Conservation (phyloP, 2,888 invertebrate genomes). For the Parelbella ahira region DNA sequence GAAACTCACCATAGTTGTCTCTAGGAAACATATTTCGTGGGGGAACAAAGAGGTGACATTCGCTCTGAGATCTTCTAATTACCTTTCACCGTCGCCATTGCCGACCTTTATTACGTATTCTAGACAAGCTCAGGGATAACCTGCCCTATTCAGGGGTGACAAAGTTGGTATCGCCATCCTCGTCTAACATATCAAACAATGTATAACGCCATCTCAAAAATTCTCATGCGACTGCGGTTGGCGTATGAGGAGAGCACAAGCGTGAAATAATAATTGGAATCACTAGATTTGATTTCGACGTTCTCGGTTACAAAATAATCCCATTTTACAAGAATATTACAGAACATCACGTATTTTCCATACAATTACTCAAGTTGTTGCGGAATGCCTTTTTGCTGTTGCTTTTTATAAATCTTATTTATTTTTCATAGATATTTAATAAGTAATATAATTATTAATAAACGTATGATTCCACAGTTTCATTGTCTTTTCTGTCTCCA, state of each 20-base stretch:
- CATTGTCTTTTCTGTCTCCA: no score
- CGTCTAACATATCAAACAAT: not conserved
- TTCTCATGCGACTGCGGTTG: conserved; percentile 2
- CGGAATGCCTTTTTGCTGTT: no score
- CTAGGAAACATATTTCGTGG: conserved; percentile 2
- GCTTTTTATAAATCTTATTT: no score
- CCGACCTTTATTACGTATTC: conserved; percentile 19
- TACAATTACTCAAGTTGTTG: no score
- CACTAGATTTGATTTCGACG: conserved; percentile 7
- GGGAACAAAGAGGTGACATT: conserved; percentile 1
- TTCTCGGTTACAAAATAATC: not conserved
- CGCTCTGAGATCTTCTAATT: conserved; percentile 13
- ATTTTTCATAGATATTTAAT: no score
- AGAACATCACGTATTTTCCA: no score
- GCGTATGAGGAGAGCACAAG: conserved; percentile 6
- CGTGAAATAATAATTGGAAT: conserved; percentile 16
- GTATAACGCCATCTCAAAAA: conserved; percentile 3
- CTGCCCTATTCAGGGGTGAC: conserved; percentile 11
- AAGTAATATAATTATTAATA: no score
- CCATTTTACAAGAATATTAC: no score
- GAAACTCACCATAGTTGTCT: no score
- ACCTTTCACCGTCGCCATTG: conserved; percentile 8
- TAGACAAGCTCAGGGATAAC: conserved; percentile 14
- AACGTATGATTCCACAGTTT: no score
- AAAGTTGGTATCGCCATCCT: conserved; percentile 1